Percentiles rank a stretch among this genome's conserved stretches.
Evolutionary conservation across 2,113 vertebrate species (phyloP).

Genomic region (Pavo muticus): DNA sequence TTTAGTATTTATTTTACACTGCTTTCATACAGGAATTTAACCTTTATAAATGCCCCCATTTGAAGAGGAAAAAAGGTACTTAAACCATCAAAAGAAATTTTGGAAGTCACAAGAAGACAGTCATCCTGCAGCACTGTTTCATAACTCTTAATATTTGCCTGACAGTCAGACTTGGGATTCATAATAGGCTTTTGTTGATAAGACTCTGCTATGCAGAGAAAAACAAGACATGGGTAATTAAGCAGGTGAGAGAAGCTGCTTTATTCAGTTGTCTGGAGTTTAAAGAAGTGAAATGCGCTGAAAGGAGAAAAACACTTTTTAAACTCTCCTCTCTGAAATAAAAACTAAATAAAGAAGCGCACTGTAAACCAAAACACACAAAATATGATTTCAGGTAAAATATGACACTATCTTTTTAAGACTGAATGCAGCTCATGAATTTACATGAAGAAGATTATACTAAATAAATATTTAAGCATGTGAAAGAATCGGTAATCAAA

Average conservation of each 20-base stretch:
- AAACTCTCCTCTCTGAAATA: not conserved
- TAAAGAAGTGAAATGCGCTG: not conserved
- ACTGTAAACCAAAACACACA: not conserved
- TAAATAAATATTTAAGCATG: not conserved
- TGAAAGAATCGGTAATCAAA: not conserved
- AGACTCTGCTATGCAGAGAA: not conserved
- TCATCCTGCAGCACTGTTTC: not conserved
- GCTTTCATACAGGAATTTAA: not conserved
- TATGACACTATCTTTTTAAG: not conserved
- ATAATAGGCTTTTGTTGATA: conserved; percentile 55
- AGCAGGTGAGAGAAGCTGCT: conserved; percentile 40
- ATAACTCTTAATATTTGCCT: conserved; percentile 12
- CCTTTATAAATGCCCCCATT: not conserved
- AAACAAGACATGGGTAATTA: conserved; percentile 59
- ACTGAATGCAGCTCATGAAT: not conserved
- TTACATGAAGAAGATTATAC: not conserved
- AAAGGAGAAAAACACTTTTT: not conserved
- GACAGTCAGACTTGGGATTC: conserved; percentile 15
- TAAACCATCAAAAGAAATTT: not conserved
- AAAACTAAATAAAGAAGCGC: not conserved
- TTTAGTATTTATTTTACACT: not conserved
- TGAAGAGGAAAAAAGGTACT: not conserved
- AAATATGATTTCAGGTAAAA: not conserved
- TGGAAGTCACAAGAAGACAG: not conserved
- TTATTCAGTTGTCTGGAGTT: not conserved